Base-by-base conservation (phyloP, 2,113 vertebrate genomes). In the Lophotis ruficrista region DNA sequence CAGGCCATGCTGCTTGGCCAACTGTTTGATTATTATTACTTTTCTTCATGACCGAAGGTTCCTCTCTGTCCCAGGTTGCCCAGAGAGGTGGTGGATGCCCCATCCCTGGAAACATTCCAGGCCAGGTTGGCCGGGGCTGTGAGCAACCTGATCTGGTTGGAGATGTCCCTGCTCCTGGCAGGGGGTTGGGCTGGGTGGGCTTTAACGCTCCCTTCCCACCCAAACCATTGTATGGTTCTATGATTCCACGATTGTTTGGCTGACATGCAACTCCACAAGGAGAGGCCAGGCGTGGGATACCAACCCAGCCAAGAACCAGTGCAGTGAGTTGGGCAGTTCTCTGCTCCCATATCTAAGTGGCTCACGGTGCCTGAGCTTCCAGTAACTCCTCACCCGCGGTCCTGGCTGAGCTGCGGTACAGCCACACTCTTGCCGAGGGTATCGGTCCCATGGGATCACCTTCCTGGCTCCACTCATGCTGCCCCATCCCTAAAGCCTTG, bases 371-470 rank as follows among this genome's bases (percentile, higher is more conserved):
- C 65, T 5, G 7, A 45, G 3, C 43, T 65, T 33, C 1, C 0
- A 73, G 5, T 12, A 25, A 41, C 35, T 68, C 54, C 68, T 86
- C 21, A 27, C 7, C 22, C 4, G 0, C 4, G 14, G n/a, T 24
- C 14, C 50, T 24, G 58, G 66, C 20, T 28, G 35, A 33, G 41
- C 50, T 21, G 64, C 1, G 8, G 65, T 22, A n/a, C 20, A 25
- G 38, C 47, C 62, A 14, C 56, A 10, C n/a, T 35, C 1, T 1
- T 23, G 43, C 22, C 22, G 14, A 20, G 57, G 31, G 9, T 48
- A 15, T 6, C 1, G 1, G 6, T 30, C n/a, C n/a, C 20, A n/a
- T 0, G 6, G 45, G 33, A 53, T 33, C 33, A 31, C n/a, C 30
- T 41, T 69, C n/a, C 28, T 27, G 25, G 24, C 30, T 54, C 23